Base-by-base conservation (phyloP, 2,888 invertebrate genomes). In the Ernsta delagoae region DNA sequence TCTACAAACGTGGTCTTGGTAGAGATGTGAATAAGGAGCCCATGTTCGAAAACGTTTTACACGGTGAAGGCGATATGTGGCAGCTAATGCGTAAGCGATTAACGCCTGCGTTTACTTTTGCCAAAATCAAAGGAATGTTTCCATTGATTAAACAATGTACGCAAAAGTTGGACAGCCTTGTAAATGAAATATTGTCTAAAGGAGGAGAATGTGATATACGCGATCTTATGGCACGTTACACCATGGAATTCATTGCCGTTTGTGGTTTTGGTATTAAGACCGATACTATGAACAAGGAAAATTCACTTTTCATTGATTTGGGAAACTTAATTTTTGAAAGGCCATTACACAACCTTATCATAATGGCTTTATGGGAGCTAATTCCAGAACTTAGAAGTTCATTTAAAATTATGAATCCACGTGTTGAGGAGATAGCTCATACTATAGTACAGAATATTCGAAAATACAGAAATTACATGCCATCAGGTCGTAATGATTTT, bases 91-190 rank as follows among this genome's bases (percentile, higher is more conserved):
- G 90, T 1, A 85, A 89, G 66, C 81, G 86, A 7, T 60, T 90
- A 24, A 89, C 90, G 11, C 79, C 87, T 0, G 84, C 89, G 0
- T 90, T 90, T 67, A 90, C 89, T 1, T 84, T 83, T 0, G 84
- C 86, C 1, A 89, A 90, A 70, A 72, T 91, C 41, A 87, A 84
- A 66, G 82, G 76, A 3, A 91, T 90, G 91, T 90, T 88, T 60
- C 91, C 90, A 1, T 75, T 91, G 16, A 79, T 91, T 3, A 79
- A 86, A 31, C 77, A 83, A 11, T 85, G 89, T 62, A 83, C 91
- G 0, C 83, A 86, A 61, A 89, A 86, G 70, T 71, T 89, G 39
- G 78, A 84, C 24, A 59, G 31, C 0, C 71, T 81, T 0, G 74
- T 71, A 0, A 71, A 75, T 3, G 63, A 72, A 4, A 76, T 78